phyloP scores from a whole-genome alignment of 2,113 vertebrate genomes.

The Muntiacus reevesi region DNA sequence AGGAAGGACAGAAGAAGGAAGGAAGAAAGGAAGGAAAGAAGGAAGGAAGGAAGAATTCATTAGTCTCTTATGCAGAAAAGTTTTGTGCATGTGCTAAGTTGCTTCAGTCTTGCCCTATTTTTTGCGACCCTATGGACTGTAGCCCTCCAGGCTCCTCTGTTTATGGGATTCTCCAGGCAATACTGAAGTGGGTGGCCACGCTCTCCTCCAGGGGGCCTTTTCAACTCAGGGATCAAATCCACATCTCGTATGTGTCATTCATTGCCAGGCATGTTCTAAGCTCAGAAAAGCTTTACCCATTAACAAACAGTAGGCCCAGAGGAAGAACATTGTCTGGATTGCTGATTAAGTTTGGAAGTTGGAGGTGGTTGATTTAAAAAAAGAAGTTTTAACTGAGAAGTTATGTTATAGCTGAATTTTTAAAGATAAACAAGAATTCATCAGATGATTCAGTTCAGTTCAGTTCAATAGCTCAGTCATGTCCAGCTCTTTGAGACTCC shows the following conservation, averaged over 20 bases:
- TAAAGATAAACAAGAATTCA: neutral
- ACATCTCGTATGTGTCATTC: neutral
- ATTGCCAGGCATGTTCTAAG: neutral
- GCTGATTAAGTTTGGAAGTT: neutral
- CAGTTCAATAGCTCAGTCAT: neutral
- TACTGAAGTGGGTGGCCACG: neutral
- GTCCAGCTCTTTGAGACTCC: neutral
- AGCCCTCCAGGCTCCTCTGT: neutral
- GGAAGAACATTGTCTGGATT: neutral
- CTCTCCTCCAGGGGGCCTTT: neutral
- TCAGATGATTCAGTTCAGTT: neutral
- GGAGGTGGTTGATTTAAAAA: neutral
- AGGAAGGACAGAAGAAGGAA: neutral
- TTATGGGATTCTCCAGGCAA: neutral
- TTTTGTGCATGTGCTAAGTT: neutral
- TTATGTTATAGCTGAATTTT: neutral
- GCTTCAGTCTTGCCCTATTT: neutral
- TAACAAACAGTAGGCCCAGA: neutral
- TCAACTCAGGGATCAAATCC: neutral
- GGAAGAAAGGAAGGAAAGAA: neutral
- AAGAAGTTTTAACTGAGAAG: neutral
- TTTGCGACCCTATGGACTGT: fast-evolving
- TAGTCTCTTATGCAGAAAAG: neutral
- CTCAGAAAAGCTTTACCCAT: neutral
- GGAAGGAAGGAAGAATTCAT: neutral